These are phyloP conservation scores for Agrypnus murinus DNA, from an alignment of 2,888 invertebrate genomes.

Conservation along the genomic window DNA sequence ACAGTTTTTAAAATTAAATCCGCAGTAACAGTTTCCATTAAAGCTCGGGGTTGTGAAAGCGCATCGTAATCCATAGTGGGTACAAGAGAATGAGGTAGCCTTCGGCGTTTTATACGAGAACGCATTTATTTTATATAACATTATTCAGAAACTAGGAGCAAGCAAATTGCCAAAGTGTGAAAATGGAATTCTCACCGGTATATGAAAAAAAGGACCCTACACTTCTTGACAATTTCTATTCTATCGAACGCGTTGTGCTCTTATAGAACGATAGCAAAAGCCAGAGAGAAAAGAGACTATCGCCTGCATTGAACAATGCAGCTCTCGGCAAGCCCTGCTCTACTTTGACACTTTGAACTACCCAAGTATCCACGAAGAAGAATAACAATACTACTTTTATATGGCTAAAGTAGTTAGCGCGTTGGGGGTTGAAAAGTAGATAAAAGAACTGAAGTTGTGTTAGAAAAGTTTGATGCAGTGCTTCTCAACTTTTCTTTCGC, in stretches of 20 bases:
- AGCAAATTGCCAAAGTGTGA: slow-evolving; percentile 21
- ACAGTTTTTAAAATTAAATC: slow-evolving; percentile 29
- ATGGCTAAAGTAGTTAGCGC: background rate
- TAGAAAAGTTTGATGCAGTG: too few species aligned
- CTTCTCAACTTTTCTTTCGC: too few species aligned
- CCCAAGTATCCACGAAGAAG: slow-evolving; percentile 9
- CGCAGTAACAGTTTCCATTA: slow-evolving; percentile 22
- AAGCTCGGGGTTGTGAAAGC: slow-evolving; percentile 13
- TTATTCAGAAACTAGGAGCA: slow-evolving; percentile 20
- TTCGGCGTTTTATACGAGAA: slow-evolving; percentile 7
- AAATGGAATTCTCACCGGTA: slow-evolving; percentile 7
- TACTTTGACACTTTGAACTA: slow-evolving; percentile 23
- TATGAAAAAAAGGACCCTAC: background rate
- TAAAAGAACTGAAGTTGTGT: too few species aligned
- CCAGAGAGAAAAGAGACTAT: slow-evolving; percentile 14
- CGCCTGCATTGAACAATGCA: slow-evolving; percentile 25
- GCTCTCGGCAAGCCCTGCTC: slow-evolving; percentile 21
- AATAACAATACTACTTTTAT: slow-evolving; percentile 15
- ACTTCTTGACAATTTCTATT: slow-evolving; percentile 6
- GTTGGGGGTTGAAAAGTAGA: background rate
- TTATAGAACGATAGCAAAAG: slow-evolving; percentile 16
- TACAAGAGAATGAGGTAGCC: background rate
- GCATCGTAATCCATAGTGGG: background rate
- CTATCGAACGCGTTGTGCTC: slow-evolving; percentile 25
- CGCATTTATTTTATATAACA: slow-evolving; percentile 16